Base-by-base conservation (phyloP, 2,888 invertebrate species). In the Phorcus lineatus region DNA sequence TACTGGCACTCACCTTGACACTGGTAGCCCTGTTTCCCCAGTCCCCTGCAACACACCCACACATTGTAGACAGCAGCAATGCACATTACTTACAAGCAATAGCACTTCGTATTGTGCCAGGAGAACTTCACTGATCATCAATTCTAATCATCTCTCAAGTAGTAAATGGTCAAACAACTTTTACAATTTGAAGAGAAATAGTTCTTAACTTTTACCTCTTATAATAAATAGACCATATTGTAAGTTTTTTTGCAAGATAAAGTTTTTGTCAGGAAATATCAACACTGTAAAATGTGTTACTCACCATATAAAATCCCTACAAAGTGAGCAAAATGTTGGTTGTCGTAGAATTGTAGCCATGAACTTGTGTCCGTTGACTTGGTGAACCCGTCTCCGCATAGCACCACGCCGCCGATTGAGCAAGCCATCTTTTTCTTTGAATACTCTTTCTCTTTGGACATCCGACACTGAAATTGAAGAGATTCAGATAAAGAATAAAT, bases 291-390 rank as follows among this genome's bases (percentile, higher is more conserved):
- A 47, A 9, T 19, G 66, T 66, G 9, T 22, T 36, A 82, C 90
- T 94, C 94, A 98, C 99, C 99, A 99, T 93, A 99, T 99, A 94
- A 99, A 99, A 94, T 99, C 98, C 89, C 97, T 96, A 95, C 99
- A 99, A 94, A 99, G 98, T 92, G 98, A 98, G 95, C 99, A 99
- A 95, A 99, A 99, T 89, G 99, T 99, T 87, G 99, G 99, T 94
- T 99, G 99, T 78, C 98, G 95, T 91, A 99, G 95, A 94, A 98
- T 98, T 86, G 99, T 99, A 87, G 99, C 99, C 99, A 99, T 99
- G 94, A 99, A 99, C 95, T 99, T 99, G 95, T 99, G 99, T 74
- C 99, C 99, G 94, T 94, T 98, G 86, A 96, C 95, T 95, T 99
- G 98, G 94, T 99, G 99, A 89, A 99, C 98, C 90, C 98, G 96